Percentiles rank a stretch among this genome's conserved stretches.
These are phyloP conservation scores for Lagenorhynchus albirostris DNA, from an alignment of 2,113 vertebrate genomes.

Conservation along the genomic window DNA sequence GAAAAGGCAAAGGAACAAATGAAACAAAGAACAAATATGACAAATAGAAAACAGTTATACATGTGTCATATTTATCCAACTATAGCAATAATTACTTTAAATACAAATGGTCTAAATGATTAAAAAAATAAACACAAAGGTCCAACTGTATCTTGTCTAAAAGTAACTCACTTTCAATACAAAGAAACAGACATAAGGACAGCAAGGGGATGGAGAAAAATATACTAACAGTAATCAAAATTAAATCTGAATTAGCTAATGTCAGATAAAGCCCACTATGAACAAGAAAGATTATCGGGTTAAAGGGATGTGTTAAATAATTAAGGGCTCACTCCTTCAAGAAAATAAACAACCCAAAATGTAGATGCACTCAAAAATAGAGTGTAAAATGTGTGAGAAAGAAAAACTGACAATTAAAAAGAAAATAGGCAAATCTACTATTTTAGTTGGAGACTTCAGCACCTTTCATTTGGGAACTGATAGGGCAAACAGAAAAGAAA, in stretches of 20 bases:
- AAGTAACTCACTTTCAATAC: neutral
- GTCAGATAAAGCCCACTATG: neutral
- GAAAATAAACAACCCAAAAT: neutral
- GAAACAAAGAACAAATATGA: neutral
- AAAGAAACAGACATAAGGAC: neutral
- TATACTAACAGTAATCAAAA: neutral
- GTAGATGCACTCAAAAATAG: neutral
- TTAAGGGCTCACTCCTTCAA: neutral
- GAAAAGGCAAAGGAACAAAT: neutral
- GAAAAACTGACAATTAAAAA: neutral
- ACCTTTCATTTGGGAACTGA: neutral
- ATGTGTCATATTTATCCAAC: neutral
- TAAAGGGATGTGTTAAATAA: neutral
- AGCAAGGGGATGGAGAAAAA: neutral
- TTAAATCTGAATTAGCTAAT: neutral
- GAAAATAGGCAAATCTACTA: neutral
- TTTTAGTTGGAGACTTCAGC: neutral
- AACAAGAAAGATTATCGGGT: neutral
- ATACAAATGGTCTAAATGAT: neutral
- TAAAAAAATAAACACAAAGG: neutral
- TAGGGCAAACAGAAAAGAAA: neutral
- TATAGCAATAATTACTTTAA: neutral
- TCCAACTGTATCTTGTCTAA: neutral
- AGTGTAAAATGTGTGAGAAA: neutral
- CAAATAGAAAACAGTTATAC: neutral